Evolutionary conservation across 2,113 vertebrate species (phyloP), one percentile per base, ranked within the genome.

Genomic region (Poicephalus meyeri): DNA sequence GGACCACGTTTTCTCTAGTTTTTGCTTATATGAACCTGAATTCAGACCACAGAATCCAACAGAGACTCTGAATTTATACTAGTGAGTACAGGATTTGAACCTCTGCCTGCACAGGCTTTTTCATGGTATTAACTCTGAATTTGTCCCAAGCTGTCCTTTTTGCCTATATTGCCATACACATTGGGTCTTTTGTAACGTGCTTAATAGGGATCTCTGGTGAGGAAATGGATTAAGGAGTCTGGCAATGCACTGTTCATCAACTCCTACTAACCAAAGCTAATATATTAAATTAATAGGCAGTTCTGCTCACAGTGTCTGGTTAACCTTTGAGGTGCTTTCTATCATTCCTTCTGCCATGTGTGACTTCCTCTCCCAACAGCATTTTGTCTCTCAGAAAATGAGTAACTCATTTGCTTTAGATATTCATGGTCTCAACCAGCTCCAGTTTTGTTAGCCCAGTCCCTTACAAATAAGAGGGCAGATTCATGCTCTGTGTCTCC

Each of bases 331-430:
- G 76, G 14, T 66, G 28, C 20, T 13, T 16, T 68, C 5, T 31
- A 7, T n/a, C 1, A 1, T 61, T 58, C 26, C 12, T 70, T 83
- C n/a, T 16, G 26, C 28, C 4, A 3, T 2, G 9, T 24, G 7
- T 17, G 69, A 52, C 16, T 21, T 84, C 17, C n/a, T 61, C 25
- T 58, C 12, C 39, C 60, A 68, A 16, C 6, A 70, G 7, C 15
- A 18, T 61, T 78, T 70, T 28, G 4, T 47, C 66, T 35, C 2
- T 60, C 7, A 33, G 35, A 17, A 84, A 78, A 71, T 4, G 13
- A 58, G 41, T 63, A 63, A 28, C 2, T 3, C 13, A 19, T 60
- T 8, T 77, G 21, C 39, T 16, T 15, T 39, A 19, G 19, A 12
- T 21, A 23, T 66, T 86, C 60, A 35, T 3, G 16, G 6, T 64